Percentiles rank a stretch among this genome's conserved stretches.
These are phyloP conservation scores for Moxostoma hubbsi DNA, from an alignment of 2,797 vertebrate species.

Conservation along the genomic window DNA sequence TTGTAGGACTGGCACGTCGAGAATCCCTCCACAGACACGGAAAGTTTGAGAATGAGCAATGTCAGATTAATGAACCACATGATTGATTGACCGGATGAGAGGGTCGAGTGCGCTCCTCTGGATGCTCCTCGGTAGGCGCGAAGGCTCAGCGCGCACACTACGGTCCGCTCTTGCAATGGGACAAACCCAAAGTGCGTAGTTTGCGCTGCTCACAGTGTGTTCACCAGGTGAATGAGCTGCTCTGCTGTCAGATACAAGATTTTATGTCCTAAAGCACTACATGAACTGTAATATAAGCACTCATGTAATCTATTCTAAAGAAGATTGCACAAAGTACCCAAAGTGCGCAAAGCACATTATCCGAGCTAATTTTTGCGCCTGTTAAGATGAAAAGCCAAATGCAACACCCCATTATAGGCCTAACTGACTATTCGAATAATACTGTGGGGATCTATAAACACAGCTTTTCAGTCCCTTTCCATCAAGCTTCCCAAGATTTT, in stretches of 20 bases:
- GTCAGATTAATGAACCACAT: constrained; percentile 75
- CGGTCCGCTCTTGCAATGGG: constrained; percentile 16
- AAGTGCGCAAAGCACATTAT: not conserved
- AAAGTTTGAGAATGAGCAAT: constrained; percentile 75
- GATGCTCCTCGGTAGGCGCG: not conserved
- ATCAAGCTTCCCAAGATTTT: constrained; percentile 23
- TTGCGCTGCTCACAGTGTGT: constrained; percentile 31
- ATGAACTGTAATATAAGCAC: constrained; percentile 7
- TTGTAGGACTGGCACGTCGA: constrained; percentile 79
- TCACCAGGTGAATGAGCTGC: constrained; percentile 48
- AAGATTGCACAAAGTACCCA: not conserved
- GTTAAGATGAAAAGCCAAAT: not conserved
- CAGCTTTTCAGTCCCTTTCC: constrained; percentile 12
- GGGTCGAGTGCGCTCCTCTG: not conserved
- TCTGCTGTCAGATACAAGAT: constrained; percentile 35
- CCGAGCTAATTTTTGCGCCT: not conserved
- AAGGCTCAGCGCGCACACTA: not conserved
- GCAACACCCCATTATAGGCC: not conserved
- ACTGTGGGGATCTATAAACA: constrained; percentile 24
- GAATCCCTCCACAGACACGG: constrained; percentile 72
- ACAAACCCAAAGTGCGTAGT: constrained; percentile 44
- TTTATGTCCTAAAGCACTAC: constrained; percentile 33
- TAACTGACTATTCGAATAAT: not conserved
- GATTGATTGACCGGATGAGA: constrained; percentile 51
- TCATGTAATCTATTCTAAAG: not conserved